phyloP scores from a whole-genome alignment of 2,113 vertebrate species.

The Microcebus ravelobensis region DNA sequence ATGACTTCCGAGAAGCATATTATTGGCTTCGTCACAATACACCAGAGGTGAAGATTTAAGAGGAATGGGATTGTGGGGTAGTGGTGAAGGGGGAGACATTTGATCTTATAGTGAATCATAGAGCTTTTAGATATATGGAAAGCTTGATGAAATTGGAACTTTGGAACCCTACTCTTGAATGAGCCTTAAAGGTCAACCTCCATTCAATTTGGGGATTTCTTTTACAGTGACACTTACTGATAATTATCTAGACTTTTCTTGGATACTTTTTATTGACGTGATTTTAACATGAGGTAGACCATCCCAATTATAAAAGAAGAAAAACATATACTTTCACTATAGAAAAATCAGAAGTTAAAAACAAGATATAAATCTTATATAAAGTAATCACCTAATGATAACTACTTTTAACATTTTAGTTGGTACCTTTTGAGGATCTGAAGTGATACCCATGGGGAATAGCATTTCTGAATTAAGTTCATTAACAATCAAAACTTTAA shows the following conservation, averaged over 20 bases:
- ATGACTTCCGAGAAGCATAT: conserved; percentile 99
- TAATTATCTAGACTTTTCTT: not conserved
- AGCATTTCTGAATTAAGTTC: conserved; percentile 23
- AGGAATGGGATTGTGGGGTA: not conserved
- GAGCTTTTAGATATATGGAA: not conserved
- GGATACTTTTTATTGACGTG: not conserved
- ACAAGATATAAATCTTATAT: not conserved
- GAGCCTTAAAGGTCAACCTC: not conserved
- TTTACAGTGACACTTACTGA: not conserved
- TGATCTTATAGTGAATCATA: not conserved
- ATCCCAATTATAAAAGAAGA: conserved; percentile 5
- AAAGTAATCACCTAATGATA: not conserved
- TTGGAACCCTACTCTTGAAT: not conserved
- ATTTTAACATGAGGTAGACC: not conserved
- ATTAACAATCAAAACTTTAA: not conserved
- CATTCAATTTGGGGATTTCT: not conserved
- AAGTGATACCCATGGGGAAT: conserved; percentile 18
- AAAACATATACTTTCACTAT: not conserved
- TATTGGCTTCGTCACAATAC: conserved; percentile 99
- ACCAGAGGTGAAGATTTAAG: conserved; percentile 89
- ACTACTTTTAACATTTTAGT: conserved; percentile 7
- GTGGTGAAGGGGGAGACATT: not conserved
- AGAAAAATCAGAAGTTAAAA: conserved; percentile 11
- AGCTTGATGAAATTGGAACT: not conserved
- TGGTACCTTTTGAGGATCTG: conserved; percentile 28